phyloP scores from a whole-genome alignment of 1,140 invertebrate species.

The Drosophila miranda region DNA sequence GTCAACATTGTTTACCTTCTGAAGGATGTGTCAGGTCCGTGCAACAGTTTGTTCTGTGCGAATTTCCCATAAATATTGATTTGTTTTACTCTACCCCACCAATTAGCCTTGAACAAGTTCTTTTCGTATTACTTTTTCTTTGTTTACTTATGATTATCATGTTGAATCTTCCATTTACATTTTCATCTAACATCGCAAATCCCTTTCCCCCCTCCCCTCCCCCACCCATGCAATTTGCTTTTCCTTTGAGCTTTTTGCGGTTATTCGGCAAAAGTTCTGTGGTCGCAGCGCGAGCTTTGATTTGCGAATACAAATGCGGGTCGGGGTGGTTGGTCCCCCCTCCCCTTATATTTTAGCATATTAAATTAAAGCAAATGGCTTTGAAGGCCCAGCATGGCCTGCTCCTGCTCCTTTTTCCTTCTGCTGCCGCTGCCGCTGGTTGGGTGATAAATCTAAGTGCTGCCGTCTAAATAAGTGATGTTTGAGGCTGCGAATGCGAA shows the following conservation, averaged over 20 bases:
- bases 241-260: slow-evolving; percentile 36
- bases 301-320: slow-evolving; percentile 64
- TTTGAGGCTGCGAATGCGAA: slow-evolving; percentile 18
- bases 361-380: slow-evolving; percentile 76
- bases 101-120: slow-evolving; percentile 37
- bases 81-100: slow-evolving; percentile 9
- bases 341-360: slow-evolving; percentile 72
- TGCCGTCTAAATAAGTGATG: slow-evolving; percentile 72
- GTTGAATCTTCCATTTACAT: slow-evolving; percentile 6
- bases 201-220: too few species aligned
- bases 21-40: neutral
- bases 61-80: slow-evolving; percentile 20
- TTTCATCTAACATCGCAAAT: too few species aligned
- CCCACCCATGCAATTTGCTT: slow-evolving; percentile 16
- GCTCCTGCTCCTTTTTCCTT: too few species aligned
- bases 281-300: slow-evolving; percentile 61
- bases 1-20: slow-evolving; percentile 23
- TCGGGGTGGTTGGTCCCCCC: neutral
- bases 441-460: slow-evolving; percentile 76
- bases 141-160: slow-evolving; percentile 66
- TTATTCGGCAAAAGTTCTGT: slow-evolving; percentile 60
- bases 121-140: slow-evolving; percentile 12
- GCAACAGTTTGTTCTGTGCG: slow-evolving; percentile 16
- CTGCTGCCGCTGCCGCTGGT: slow-evolving; percentile 27
- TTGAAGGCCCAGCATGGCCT: slow-evolving; percentile 14